Evolutionary conservation across 2,888 invertebrate genomes (phyloP).

Genomic region (Bruchidius siliquastri): DNA sequence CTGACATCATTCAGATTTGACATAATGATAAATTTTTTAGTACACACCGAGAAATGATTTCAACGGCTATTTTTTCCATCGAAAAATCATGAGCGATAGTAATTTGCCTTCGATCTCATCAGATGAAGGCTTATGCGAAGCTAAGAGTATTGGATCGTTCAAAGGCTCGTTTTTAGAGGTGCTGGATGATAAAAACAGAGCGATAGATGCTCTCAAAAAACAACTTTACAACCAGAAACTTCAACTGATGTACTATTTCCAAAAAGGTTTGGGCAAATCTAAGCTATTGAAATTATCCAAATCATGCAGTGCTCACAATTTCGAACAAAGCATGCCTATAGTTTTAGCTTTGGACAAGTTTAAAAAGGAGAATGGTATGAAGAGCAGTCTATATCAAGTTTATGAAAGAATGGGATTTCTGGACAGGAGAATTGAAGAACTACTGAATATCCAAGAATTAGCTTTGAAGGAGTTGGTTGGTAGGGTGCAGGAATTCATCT

Average conservation of each 20-base stretch:
- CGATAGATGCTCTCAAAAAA: constrained; percentile 30
- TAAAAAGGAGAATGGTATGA: constrained; percentile 31
- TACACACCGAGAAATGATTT: neutral
- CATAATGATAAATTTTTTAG: neutral
- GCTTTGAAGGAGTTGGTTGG: constrained; percentile 30
- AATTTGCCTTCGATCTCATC: neutral
- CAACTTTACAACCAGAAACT: constrained; percentile 37
- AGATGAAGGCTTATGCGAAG: neutral
- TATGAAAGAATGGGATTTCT: constrained; percentile 33
- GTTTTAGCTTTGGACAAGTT: constrained; percentile 35
- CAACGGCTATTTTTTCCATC: neutral
- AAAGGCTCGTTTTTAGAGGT: constrained; percentile 23
- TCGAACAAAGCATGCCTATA: constrained; percentile 34
- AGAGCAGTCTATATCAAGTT: constrained; percentile 30
- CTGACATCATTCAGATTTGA: neutral
- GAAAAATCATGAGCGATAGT: neutral
- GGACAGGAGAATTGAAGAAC: constrained; percentile 23
- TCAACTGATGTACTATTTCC: constrained; percentile 37
- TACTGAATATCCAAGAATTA: constrained; percentile 30
- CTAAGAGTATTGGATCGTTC: neutral
- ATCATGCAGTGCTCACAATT: constrained; percentile 29
- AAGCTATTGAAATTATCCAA: constrained; percentile 32
- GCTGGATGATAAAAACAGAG: constrained; percentile 37
- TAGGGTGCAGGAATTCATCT: constrained; percentile 24
- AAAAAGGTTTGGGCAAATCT: constrained; percentile 25